Conservation (phyloP, 2,113 vertebrate genomes). For the Merops nubicus region DNA sequence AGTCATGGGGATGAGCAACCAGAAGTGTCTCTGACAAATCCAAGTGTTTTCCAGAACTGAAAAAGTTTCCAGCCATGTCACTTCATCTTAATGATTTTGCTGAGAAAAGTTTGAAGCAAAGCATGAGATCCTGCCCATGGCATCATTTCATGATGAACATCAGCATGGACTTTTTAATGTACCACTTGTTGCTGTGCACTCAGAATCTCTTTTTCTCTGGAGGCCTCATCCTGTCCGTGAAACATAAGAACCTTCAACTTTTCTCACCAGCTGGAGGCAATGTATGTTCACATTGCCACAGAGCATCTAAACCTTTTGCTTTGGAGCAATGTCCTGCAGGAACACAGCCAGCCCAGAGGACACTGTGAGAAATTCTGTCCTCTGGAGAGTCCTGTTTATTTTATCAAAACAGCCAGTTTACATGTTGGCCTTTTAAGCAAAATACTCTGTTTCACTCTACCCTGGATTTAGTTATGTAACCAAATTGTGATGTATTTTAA, state of each 20-base stretch:
- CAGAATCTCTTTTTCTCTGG: not conserved
- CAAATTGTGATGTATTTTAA: constrained; percentile 57
- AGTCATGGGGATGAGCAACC: not conserved
- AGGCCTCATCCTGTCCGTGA: not conserved
- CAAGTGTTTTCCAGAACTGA: not conserved
- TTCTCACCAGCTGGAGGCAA: constrained; percentile 56
- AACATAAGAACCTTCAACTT: not conserved
- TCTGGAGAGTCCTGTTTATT: constrained; percentile 66
- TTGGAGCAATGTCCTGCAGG: constrained; percentile 50
- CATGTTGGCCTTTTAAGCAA: constrained; percentile 69
- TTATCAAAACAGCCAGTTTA: constrained; percentile 67
- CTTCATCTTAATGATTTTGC: not conserved
- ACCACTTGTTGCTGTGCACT: not conserved
- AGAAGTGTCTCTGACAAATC: not conserved
- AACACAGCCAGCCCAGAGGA: constrained; percentile 32
- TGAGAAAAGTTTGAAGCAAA: not conserved
- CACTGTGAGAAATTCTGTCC: constrained; percentile 66
- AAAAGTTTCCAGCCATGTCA: not conserved
- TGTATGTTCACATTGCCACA: not conserved
- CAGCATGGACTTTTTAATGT: not conserved
- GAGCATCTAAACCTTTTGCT: constrained; percentile 36
- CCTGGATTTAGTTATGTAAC: constrained; percentile 58
- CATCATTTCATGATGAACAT: not conserved
- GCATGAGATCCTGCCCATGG: not conserved
- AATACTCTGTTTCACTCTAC: constrained; percentile 58